A percentile compares a stretch with the other conserved stretches of the same genome.
Conservation (phyloP, 2,888 invertebrate species). For the Agonopterix subpropinquella region DNA sequence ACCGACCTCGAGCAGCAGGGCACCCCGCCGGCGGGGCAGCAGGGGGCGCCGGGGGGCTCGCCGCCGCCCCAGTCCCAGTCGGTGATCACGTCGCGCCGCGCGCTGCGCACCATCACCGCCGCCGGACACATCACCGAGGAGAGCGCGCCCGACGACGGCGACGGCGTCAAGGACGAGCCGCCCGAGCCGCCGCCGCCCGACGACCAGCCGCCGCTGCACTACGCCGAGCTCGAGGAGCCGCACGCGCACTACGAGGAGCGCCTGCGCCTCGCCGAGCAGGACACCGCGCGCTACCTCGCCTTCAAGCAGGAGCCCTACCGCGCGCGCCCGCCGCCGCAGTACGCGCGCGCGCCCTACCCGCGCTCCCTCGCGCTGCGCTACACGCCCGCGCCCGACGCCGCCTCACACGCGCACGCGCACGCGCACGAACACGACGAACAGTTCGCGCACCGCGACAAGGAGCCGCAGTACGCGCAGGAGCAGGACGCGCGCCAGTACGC, state of each 20-base stretch:
- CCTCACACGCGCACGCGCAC: conserved; percentile 50
- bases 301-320: conserved; percentile 62
- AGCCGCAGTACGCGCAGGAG: conserved; percentile 40
- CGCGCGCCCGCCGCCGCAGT: conserved; percentile 38
- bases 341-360: conserved; percentile 36
- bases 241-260: conserved; percentile 54
- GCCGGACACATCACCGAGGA: conserved; percentile 73
- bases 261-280: conserved; percentile 47
- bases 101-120: conserved; percentile 76
- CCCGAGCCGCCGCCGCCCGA: conserved; percentile 36
- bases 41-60: conserved; percentile 5
- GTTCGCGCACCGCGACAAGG: conserved; percentile 43
- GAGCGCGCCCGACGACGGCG: conserved; percentile 32
- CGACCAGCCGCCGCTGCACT: conserved; percentile 27
- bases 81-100: conserved; percentile 75
- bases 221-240: conserved; percentile 39
- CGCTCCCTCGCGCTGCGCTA: conserved; percentile 45
- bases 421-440: conserved; percentile 44
- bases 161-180: conserved; percentile 60
- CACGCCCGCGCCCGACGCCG: conserved; percentile 50
- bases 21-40: background rate
- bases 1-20: conserved; percentile 29
- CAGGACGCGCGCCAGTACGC: conserved; percentile 42
- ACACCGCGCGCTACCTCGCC: conserved; percentile 56
- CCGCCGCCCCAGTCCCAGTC: conserved; percentile 54